Evolutionary conservation across 2,888 invertebrate genomes (phyloP).

Genomic region (Rosalia funebris): DNA sequence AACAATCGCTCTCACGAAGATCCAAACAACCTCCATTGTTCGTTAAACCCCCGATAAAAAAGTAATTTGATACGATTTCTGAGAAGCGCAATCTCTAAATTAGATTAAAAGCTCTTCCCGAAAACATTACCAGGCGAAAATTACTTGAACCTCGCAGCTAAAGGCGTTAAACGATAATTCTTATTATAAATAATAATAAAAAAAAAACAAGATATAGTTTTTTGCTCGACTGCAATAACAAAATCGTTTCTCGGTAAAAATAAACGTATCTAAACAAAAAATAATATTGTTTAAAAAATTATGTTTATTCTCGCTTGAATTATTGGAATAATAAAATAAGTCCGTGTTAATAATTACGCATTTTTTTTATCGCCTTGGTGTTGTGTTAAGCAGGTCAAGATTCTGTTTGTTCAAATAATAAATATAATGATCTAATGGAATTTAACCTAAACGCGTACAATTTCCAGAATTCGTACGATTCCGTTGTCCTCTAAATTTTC

Average conservation of each 20-base stretch:
- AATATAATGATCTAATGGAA: neutral
- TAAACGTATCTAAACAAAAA: conserved; percentile 14
- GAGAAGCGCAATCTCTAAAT: conserved; percentile 15
- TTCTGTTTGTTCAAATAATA: neutral
- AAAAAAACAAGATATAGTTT: conserved; percentile 14
- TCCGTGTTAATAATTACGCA: neutral
- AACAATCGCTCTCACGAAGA: neutral
- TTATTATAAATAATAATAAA: neutral
- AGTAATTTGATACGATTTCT: conserved; percentile 1
- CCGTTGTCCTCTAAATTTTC: too few species aligned
- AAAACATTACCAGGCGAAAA: conserved; percentile 19
- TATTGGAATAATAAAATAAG: conserved; percentile 5
- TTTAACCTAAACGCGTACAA: too few species aligned
- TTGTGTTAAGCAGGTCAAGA: conserved; percentile 18
- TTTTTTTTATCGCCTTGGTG: neutral
- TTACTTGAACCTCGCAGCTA: neutral
- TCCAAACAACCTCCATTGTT: conserved; percentile 3
- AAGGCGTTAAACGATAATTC: neutral
- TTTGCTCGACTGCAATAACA: neutral
- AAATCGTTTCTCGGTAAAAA: conserved; percentile 13
- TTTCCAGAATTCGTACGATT: too few species aligned
- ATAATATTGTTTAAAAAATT: conserved; percentile 1
- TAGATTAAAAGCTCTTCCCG: conserved; percentile 21
- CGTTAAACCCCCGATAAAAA: conserved; percentile 4
- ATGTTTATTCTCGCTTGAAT: neutral